Evolutionary conservation across 2,797 vertebrate species (phyloP), one percentile per base, ranked within the genome.

Genomic region (Brachyrhaphis roseni): DNA sequence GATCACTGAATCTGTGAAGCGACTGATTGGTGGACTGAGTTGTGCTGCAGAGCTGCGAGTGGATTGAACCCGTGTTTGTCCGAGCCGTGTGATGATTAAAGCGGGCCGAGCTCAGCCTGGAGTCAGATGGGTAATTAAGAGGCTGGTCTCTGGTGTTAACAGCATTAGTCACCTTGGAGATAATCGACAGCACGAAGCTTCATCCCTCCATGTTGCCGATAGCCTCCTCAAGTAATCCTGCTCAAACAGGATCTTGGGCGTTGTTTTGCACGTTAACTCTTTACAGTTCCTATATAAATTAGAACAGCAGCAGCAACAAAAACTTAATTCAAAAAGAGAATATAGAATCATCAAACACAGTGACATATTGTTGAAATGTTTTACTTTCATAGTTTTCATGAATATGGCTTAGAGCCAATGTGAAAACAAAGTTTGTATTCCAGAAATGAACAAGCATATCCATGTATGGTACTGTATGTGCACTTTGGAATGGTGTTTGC

Each of bases 121-220:
- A 94, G 94, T 90, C 88, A 88, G 90, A 88, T 79, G 86, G 91
- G 90, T 95, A 95, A 96, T 96, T 96, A 95, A 94, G 90, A 91
- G 86, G 88, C 94, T 91, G 90, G 89, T 95, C 91, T 93, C 91
- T 84, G 12, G 83, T 91, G 93, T 93, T 95, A 95, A 95, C 95
- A 89, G 89, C 91, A 92, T 95, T 95, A 94, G 90, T 94, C 92
- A 93, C 92, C 90, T 91, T 88, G 90, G 92, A 94, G 94, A 93
- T 95, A 94, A 95, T 95, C 87, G 80, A 90, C 88, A 87, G 81
- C 82, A 79, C 84, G 74, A 88, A 92, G 89, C 87, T 77, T 84
- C 83, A 79, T 83, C 79, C 78, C 76, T 82, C 70, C 78, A 84
- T 84, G 86, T 80, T 82, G 79, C 86, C 79, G 79, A 89, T 84